phyloP scores from a whole-genome alignment of 2,113 vertebrate species.

The Ciconia stormi region DNA sequence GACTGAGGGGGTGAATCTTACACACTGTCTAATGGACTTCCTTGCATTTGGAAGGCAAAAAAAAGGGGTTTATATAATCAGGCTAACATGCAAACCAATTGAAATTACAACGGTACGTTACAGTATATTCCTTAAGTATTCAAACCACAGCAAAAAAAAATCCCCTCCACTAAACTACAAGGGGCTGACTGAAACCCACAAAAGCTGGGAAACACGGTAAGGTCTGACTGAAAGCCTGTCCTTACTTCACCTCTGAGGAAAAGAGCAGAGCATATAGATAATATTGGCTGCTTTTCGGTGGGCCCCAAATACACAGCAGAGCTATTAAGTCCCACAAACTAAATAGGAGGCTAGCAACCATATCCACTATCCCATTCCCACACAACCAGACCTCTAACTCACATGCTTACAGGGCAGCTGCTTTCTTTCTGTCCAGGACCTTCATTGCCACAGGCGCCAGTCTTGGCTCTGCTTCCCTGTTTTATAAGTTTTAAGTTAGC shows the following conservation, averaged over 20 bases:
- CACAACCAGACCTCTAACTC: not conserved
- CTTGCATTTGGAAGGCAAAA: conserved; percentile 7
- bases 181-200: conserved; percentile 39
- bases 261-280: not conserved
- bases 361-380: not conserved
- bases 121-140: conserved; percentile 38
- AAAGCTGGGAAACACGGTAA: not conserved
- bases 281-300: not conserved
- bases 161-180: not conserved
- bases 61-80: conserved; percentile 10
- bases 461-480: not conserved
- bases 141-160: not conserved
- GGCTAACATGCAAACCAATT: not conserved
- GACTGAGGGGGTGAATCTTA: not conserved
- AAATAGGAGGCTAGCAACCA: not conserved
- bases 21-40: not conserved
- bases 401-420: not conserved
- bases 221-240: conserved; percentile 33
- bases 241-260: conserved; percentile 37
- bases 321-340: not conserved
- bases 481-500: not conserved
- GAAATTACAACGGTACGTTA: conserved; percentile 24
- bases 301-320: not conserved
- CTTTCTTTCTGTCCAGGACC: not conserved
- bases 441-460: not conserved